Percentiles rank a stretch among this genome's conserved stretches.
These are phyloP conservation scores for Taphrorychus bicolor DNA, from an alignment of 2,888 invertebrate species.

Conservation along the genomic window DNA sequence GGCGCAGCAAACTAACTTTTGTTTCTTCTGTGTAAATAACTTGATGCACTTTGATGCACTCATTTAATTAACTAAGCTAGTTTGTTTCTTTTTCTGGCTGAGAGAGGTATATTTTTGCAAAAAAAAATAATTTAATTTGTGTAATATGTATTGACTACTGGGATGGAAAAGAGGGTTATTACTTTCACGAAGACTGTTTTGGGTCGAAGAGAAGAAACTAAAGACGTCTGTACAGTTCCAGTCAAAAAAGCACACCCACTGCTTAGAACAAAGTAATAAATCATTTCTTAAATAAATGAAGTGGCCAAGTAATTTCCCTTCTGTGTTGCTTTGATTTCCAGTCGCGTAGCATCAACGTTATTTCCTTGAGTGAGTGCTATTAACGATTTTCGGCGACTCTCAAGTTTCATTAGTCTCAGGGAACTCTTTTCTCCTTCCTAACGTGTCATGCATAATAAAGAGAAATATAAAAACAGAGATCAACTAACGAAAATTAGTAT, in stretches of 20 bases:
- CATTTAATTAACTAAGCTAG: neutral
- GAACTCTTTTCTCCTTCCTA: neutral
- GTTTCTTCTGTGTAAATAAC: conserved; percentile 21
- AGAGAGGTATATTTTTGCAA: too few species aligned
- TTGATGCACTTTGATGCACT: conserved; percentile 17
- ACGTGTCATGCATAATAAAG: neutral
- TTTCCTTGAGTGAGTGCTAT: conserved; percentile 1
- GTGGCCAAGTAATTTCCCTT: conserved; percentile 10
- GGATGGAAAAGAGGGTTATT: too few species aligned
- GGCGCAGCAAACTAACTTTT: conserved; percentile 33
- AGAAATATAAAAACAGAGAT: too few species aligned
- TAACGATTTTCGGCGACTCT: conserved; percentile 1
- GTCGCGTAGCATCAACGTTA: neutral
- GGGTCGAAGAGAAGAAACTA: too few species aligned
- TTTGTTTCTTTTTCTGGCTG: too few species aligned
- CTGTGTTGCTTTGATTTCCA: neutral
- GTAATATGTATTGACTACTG: too few species aligned
- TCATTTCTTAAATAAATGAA: neutral
- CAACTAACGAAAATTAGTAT: neutral
- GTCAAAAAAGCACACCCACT: too few species aligned
- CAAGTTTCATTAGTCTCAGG: conserved; percentile 7
- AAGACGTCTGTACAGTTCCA: too few species aligned
- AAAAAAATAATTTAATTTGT: too few species aligned
- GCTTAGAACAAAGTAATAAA: too few species aligned
- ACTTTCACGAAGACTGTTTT: too few species aligned